Percentiles rank a stretch among this genome's conserved stretches.
phyloP scores from a whole-genome alignment of 37 sponge, comb jelly and placozoan genomes.

The Hexactinellida sp. region DNA sequence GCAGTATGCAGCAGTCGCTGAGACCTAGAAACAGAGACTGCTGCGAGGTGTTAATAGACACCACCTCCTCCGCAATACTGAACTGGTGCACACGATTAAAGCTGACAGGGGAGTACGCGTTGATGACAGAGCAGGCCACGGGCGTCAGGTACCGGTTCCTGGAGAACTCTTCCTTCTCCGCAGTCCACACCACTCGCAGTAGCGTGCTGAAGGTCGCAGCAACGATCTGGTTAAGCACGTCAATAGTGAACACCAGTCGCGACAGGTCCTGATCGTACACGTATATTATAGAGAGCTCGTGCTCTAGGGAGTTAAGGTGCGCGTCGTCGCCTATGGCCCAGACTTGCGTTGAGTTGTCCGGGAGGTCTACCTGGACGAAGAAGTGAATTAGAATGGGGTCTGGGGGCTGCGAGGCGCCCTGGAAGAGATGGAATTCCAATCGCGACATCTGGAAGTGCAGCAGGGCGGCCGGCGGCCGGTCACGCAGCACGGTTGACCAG shows the following conservation, averaged over 20 bases:
- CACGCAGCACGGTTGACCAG: not conserved
- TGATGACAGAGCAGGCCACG: not conserved
- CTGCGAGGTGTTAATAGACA: not conserved
- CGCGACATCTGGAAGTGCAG: not conserved
- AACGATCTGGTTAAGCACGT: not conserved
- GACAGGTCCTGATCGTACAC: not conserved
- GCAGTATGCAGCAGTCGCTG: not conserved
- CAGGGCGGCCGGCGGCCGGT: not conserved
- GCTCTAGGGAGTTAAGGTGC: not conserved
- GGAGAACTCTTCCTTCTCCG: not conserved
- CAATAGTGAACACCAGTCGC: not conserved
- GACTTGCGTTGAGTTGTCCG: not conserved
- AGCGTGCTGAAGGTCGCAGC: not conserved
- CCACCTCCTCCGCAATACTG: not conserved
- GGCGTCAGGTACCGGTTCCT: not conserved
- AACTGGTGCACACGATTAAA: not conserved
- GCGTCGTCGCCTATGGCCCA: conserved; percentile 1
- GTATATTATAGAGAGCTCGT: not conserved
- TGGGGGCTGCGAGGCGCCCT: not conserved
- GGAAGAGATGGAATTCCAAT: conserved; percentile 14
- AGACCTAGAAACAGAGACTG: not conserved
- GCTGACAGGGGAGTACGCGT: not conserved
- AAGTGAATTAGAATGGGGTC: conserved; percentile 1
- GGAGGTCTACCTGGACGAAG: not conserved
- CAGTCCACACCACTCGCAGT: not conserved